phyloP scores from a whole-genome alignment of 2,888 invertebrate genomes.

The Zeuzera pyrina region DNA sequence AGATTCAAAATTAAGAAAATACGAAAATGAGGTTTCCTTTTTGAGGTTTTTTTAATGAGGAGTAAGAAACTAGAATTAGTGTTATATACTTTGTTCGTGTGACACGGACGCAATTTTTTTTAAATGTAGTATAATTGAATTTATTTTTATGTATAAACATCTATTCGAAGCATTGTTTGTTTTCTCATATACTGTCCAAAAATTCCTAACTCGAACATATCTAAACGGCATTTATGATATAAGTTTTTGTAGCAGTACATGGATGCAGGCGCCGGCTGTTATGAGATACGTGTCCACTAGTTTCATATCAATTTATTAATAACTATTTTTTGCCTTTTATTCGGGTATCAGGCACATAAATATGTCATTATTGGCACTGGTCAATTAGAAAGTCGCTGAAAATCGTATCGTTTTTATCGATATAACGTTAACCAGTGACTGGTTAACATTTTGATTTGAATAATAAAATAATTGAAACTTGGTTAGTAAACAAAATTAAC shows the following conservation, averaged over 20 bases:
- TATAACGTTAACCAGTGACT: too few species aligned
- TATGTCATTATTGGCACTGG: conserved; percentile 63
- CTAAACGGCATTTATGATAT: conserved; percentile 42
- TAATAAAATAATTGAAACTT: too few species aligned
- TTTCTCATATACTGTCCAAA: conserved; percentile 27
- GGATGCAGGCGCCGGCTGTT: conserved; percentile 54
- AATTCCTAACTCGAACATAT: conserved; percentile 33
- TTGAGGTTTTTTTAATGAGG: too few species aligned
- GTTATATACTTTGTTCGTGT: too few species aligned
- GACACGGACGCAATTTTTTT: too few species aligned
- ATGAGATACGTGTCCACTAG: conserved; percentile 40
- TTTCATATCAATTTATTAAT: conserved; percentile 58
- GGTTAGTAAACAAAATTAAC: too few species aligned
- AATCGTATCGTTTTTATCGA: background rate
- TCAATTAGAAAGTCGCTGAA: conserved; percentile 36
- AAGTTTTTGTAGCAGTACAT: conserved; percentile 47
- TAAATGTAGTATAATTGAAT: too few species aligned
- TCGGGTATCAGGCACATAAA: conserved; percentile 33
- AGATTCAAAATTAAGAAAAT: too few species aligned
- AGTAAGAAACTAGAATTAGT: too few species aligned
- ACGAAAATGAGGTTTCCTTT: too few species aligned
- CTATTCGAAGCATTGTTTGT: too few species aligned
- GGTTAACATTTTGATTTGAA: too few species aligned
- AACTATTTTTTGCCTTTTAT: conserved; percentile 30
- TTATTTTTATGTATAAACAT: conserved; percentile 18